These are phyloP conservation scores for Notamacropus eugenii DNA, from an alignment of 2,797 vertebrate genomes.

Conservation along the genomic window DNA sequence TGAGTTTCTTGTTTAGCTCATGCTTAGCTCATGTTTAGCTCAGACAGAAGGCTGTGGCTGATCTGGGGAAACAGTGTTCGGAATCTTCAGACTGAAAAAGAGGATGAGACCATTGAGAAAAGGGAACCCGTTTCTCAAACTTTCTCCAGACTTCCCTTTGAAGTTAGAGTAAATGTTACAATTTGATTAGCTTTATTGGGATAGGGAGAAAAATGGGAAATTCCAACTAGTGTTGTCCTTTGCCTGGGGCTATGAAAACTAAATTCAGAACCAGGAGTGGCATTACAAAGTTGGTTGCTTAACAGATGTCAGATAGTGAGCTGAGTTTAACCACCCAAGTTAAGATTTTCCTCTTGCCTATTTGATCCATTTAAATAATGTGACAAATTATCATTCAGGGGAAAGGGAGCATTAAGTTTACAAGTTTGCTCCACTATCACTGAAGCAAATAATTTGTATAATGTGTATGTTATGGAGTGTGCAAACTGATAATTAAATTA, in stretches of 20 bases:
- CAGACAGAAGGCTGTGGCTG: neutral
- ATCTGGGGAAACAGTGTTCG: neutral
- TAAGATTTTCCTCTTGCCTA: neutral
- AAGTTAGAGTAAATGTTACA: neutral
- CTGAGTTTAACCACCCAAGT: neutral
- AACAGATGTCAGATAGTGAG: neutral
- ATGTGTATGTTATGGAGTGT: neutral
- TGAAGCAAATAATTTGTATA: neutral
- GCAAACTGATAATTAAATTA: neutral
- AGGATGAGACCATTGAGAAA: neutral
- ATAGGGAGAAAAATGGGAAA: neutral
- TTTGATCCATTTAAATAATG: constrained; percentile 4
- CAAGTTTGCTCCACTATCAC: neutral
- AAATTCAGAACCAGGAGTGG: too few relatives aligned
- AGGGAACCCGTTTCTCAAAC: neutral
- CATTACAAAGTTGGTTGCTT: neutral
- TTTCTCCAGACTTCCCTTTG: neutral
- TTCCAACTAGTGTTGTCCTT: neutral
- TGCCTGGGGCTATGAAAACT: neutral
- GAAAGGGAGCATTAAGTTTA: neutral
- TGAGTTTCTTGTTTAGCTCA: neutral
- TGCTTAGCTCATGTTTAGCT: neutral
- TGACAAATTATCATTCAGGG: neutral
- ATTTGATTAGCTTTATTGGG: neutral
- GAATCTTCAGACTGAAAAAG: constrained; percentile 17